Conservation (phyloP, 2,797 vertebrate species). For the Anabas testudineus region DNA sequence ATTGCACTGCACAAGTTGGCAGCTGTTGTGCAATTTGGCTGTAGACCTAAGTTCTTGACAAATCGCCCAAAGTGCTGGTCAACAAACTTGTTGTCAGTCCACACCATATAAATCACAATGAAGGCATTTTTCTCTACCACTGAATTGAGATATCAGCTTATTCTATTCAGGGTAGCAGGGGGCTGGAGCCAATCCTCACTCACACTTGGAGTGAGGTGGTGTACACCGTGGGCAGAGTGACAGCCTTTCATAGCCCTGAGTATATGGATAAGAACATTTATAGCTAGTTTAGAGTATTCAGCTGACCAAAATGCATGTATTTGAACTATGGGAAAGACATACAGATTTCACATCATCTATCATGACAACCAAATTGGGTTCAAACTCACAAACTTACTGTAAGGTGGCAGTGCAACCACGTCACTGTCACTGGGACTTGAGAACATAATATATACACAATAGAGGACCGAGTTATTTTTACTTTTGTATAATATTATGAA, state of each 20-base stretch:
- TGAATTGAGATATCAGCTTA: conserved; percentile 4
- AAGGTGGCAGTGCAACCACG: not conserved
- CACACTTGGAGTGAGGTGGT: not conserved
- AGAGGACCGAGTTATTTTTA: not conserved
- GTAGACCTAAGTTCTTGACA: not conserved
- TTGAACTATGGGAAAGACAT: not conserved
- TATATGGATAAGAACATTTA: not conserved
- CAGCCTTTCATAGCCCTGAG: not conserved
- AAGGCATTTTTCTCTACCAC: not conserved
- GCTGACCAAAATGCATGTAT: not conserved
- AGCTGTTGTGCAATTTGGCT: too few species aligned
- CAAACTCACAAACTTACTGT: not conserved
- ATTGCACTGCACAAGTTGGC: too few species aligned
- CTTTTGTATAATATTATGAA: too few species aligned
- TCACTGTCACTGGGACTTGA: not conserved
- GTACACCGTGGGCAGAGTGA: not conserved
- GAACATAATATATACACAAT: not conserved
- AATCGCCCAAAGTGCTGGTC: not conserved
- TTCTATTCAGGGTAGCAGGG: not conserved
- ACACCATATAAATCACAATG: not conserved
- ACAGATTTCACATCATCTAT: not conserved
- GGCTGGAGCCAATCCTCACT: not conserved
- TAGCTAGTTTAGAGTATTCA: not conserved
- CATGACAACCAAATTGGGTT: not conserved
- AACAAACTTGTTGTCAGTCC: not conserved